Percentiles rank a stretch among this genome's conserved stretches.
Conservation (phyloP, 2,888 invertebrate genomes). For the Diogma glabrata region DNA sequence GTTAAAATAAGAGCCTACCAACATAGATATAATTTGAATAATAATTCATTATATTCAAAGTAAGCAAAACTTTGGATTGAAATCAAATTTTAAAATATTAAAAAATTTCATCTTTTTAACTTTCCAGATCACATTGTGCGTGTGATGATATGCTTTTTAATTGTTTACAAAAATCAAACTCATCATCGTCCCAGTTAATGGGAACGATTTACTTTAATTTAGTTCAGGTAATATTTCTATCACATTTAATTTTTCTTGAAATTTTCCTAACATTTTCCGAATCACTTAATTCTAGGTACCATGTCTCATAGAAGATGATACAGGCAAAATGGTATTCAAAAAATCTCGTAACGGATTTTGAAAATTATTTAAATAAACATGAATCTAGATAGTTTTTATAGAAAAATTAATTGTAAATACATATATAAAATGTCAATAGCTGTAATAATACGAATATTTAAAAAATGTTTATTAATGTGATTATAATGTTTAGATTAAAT, state of each 20-base stretch:
- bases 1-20: constrained; percentile 50
- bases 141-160: constrained; percentile 75
- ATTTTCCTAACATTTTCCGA: no score
- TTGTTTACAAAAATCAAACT: constrained; percentile 64
- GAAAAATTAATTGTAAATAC: no score
- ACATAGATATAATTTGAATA: constrained; percentile 66
- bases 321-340: constrained; percentile 11
- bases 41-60: constrained; percentile 75
- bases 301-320: constrained; percentile 1
- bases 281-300: no score
- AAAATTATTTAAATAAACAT: no score
- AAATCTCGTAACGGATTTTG: constrained; percentile 11
- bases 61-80: constrained; percentile 32
- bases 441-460: no score
- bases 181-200: constrained; percentile 60
- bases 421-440: no score
- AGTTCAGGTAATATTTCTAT: no score
- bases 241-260: no score
- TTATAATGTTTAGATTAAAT: no score
- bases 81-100: neutral
- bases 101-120: neutral
- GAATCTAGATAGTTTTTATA: no score
- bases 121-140: constrained; percentile 62
- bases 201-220: constrained; percentile 80
- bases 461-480: no score